phyloP scores from a whole-genome alignment of 2,113 vertebrate species.

The Clarias macrocephalus region DNA sequence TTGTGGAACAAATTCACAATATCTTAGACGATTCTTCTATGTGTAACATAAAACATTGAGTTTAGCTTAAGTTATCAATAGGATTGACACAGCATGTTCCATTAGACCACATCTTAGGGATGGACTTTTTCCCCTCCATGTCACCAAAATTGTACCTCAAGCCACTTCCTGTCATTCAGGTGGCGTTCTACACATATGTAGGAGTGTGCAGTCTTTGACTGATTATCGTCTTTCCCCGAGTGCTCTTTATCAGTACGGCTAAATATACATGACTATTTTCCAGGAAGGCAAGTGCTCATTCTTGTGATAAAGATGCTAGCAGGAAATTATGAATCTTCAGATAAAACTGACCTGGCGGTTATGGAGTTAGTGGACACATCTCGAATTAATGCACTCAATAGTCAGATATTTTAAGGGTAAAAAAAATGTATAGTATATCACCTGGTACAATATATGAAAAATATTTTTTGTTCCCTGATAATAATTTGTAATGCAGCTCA shows the following conservation, averaged over 20 bases:
- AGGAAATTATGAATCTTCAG: constrained; percentile 54
- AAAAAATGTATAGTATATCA: neutral
- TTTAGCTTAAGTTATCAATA: constrained; percentile 2
- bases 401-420: neutral
- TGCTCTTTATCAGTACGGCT: constrained; percentile 72
- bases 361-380: constrained; percentile 17
- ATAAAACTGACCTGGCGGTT: constrained; percentile 41
- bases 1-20: neutral
- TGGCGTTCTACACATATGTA: constrained; percentile 61
- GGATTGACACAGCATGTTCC: constrained; percentile 46
- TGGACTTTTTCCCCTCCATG: constrained; percentile 65
- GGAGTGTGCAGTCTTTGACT: constrained; percentile 63
- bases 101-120: constrained; percentile 30
- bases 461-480: neutral
- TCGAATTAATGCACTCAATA: neutral
- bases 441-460: too few species aligned
- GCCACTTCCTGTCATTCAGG: constrained; percentile 73
- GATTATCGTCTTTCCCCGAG: constrained; percentile 69
- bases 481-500: neutral
- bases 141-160: constrained; percentile 49
- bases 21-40: neutral
- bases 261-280: constrained; percentile 63
- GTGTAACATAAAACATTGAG: neutral
- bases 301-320: constrained; percentile 44
- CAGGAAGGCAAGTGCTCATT: constrained; percentile 62